A percentile compares a stretch with the other conserved stretches of the same genome.
Evolutionary conservation across 2,113 vertebrate genomes (phyloP).

Genomic region (Hylia prasina): DNA sequence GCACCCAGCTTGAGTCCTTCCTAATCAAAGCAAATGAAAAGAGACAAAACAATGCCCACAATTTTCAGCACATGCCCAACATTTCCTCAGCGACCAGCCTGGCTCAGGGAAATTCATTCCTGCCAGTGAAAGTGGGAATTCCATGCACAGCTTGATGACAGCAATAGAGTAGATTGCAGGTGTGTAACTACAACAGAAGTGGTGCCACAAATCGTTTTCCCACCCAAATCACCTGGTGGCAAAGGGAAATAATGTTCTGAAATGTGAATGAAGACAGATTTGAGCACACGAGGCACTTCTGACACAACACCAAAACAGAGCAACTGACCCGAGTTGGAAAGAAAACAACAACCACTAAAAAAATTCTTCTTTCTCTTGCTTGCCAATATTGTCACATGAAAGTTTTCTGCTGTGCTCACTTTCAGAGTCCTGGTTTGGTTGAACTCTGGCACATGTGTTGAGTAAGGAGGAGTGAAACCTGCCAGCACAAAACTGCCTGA

Average conservation of each 20-base stretch:
- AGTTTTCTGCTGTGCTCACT: background rate
- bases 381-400: background rate
- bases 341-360: background rate
- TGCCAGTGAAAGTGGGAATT: background rate
- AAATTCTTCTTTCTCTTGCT: background rate
- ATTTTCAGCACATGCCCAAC: background rate
- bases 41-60: accelerated
- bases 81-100: background rate
- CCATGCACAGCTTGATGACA: background rate
- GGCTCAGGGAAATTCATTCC: background rate
- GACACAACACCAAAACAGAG: background rate
- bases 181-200: background rate
- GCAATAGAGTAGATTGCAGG: background rate
- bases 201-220: background rate
- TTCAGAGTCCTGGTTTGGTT: background rate
- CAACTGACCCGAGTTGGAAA: background rate
- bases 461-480: background rate
- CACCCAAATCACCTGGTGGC: background rate
- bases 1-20: background rate
- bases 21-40: background rate
- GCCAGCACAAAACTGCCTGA: background rate
- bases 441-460: background rate
- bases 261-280: background rate
- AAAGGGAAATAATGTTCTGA: background rate
- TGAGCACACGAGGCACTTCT: background rate